Base-by-base conservation (phyloP, 1,140 invertebrate species). In the Formica exsecta region DNA sequence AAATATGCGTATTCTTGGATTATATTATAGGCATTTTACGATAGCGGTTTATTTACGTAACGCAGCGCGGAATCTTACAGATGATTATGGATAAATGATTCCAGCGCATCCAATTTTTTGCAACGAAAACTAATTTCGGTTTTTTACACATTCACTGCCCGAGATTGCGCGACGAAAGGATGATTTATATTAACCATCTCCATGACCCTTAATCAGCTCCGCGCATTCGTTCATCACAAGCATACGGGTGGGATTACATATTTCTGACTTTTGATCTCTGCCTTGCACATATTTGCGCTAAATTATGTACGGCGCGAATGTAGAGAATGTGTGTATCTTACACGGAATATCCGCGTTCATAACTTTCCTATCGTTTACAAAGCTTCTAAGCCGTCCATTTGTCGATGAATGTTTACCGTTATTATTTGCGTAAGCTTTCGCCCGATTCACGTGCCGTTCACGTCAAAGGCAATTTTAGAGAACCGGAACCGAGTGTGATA, bases 261-360 rank as follows among this genome's bases (percentile, higher is more conserved):
- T 79, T 54, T 65, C 81, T 64, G 57, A 74, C 81, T 74, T 79
- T 79, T 85, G 71, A 74, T 76, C 75, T 65, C 13, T 11, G 32
- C 38, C 51, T 19, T 29, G 29, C 19, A 61, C 57, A 54, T 44
- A n/a, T 79, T 80, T 81, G 65, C 65, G 36, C 25, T 81, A 41
- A 81, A 81, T 81, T 81, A 80, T 80, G 48, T 51, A 57, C 54
- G 36, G 36, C 66, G 29, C 61, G 29, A 51, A 51, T 13, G 41
- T 51, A 16, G 51, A 41, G 64, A 51, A 65, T 68, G 54, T 54
- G 64, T 68, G 64, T 80, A 54, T 29, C 64, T 70, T 70, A 70
- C 64, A 57, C 44, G 38, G 57, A 71, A 71, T 57, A 57, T 7
- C 59, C 65, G 48, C 65, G 38, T 38, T 71, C 44, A 41, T 70